Evolutionary conservation across 1,140 invertebrate species (phyloP), one percentile per base, ranked within the genome.

Genomic region (Drosophila oshimai): DNA sequence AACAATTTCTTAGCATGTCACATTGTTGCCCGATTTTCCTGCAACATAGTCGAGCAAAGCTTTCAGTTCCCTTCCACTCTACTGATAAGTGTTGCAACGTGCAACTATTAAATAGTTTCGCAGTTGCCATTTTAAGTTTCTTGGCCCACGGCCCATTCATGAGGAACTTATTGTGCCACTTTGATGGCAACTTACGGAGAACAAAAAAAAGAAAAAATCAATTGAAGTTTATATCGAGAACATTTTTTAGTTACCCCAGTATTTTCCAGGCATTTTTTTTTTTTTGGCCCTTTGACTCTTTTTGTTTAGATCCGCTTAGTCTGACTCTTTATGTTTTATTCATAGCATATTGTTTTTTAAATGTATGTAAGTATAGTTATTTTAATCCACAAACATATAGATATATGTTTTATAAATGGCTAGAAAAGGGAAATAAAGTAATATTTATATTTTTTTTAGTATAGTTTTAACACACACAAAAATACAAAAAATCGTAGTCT

Each of bases 61-160:
- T 45, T 36, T 33, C 41, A 50, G 42, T 29, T 37, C 54, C 45
- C 51, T 33, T 45, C 31, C 42, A 17, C 36, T 58, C 41, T 29
- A 47, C 45, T 67, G 69, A 79, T 73, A 80, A 71, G 64, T 79
- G 60, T 74, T 74, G 65, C 70, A 74, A 74, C 65, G 76, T 80
- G 74, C 76, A 78, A 80, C 76, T 80, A 74, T 80, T 80, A 80
- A 80, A 80, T 80, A 80, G 76, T 80, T 80, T 74, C 72, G 36
- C 68, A 72, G 73, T 61, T 79, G 74, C 61, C 75, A 77, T 58
- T 73, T 76, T 51, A 71, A 71, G 54, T 62, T 64, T 61, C 44
- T 68, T 71, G 65, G 15, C n/a, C 70, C 62, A 69, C 53, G 60
- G 44, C 28, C 39, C 26, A 44, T 44, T 33, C 31, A 24, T 10